Evolutionary conservation across 2,797 vertebrate genomes (phyloP), one percentile per base, ranked within the genome.

Genomic region (Siniperca scherzeri): DNA sequence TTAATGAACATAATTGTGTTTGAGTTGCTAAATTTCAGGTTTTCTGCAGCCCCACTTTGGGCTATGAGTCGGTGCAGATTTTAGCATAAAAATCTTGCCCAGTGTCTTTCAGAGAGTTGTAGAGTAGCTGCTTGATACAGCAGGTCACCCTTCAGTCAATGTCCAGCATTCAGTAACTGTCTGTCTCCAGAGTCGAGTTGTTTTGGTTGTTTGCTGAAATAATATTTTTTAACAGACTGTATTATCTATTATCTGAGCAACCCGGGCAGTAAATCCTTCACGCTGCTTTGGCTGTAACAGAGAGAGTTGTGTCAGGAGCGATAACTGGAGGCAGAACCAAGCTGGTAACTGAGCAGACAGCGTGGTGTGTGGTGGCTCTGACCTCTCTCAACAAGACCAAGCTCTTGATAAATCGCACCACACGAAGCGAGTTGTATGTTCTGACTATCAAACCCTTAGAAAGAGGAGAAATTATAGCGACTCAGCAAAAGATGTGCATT

Each of bases 281-380:
- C 2, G 11, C 21, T 27, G 73, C 60, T 65, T n/a, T 17, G 44
- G 67, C n/a, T 59, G 55, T 11, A 53, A n/a, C 44, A 40, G 61
- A 53, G 60, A 57, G n/a, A 38, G 44, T 36, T 9, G 68, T 7
- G 53, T 61, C 48, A 21, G 66, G 40, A 64, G 56, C 19, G 44
- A 52, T 55, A 81, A 74, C 62, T 44, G 64, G 65, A 69, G 74
- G 59, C 25, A 27, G 53, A 52, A 10, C 22, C 10, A 21, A 36
- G 57, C 48, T 40, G 25, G 36, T 19, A 10, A 50, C 44, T 12
- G 61, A 36, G 44, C 53, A 50, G 67, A 70, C 67, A 42, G 61
- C 9, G 7, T 2, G 30, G 64, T 36, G 53, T 16, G 56, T 3
- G 38, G 46, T 3, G 33, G 4, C 27, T 53, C 36, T 7, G 70